Evolutionary conservation across 2,797 vertebrate species (phyloP).

Genomic region (Carduelis carduelis): DNA sequence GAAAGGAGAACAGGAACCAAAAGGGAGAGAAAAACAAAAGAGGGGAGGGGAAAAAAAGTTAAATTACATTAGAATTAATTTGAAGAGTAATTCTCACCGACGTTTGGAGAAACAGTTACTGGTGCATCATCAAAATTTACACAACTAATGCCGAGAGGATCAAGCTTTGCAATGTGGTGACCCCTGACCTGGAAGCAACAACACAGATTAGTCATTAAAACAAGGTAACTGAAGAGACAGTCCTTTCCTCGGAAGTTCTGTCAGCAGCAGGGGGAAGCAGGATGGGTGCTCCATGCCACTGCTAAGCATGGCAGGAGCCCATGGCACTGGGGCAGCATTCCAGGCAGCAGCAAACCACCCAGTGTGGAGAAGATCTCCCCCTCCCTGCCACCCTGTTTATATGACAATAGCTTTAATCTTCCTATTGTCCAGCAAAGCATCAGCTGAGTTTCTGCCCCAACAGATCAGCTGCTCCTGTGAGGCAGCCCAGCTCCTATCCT

Average conservation of each 20-base stretch:
- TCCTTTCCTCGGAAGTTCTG: background rate
- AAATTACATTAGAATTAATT: conserved; percentile 85
- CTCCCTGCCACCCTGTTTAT: background rate
- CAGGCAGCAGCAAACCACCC: background rate
- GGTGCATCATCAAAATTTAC: conserved; percentile 98
- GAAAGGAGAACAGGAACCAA: conserved; percentile 53
- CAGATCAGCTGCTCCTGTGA: background rate
- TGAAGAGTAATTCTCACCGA: conserved; percentile 89
- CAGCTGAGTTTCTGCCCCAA: background rate
- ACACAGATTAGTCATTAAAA: conserved; percentile 76
- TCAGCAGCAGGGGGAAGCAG: background rate
- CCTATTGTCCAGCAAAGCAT: background rate
- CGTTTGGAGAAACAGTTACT: conserved; percentile 88
- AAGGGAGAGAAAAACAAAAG: conserved; percentile 70
- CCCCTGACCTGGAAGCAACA: conserved; percentile 93
- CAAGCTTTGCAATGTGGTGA: conserved; percentile 94
- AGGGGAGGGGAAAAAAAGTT: conserved; percentile 78
- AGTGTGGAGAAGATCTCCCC: background rate
- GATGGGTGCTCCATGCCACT: background rate
- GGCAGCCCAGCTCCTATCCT: background rate
- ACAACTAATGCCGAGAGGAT: conserved; percentile 98
- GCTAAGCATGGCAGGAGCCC: background rate
- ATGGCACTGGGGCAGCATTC: background rate
- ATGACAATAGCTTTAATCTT: background rate
- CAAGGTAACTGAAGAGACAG: background rate